phyloP scores from a whole-genome alignment of 2,113 vertebrate genomes.

The Pelusios castaneus region DNA sequence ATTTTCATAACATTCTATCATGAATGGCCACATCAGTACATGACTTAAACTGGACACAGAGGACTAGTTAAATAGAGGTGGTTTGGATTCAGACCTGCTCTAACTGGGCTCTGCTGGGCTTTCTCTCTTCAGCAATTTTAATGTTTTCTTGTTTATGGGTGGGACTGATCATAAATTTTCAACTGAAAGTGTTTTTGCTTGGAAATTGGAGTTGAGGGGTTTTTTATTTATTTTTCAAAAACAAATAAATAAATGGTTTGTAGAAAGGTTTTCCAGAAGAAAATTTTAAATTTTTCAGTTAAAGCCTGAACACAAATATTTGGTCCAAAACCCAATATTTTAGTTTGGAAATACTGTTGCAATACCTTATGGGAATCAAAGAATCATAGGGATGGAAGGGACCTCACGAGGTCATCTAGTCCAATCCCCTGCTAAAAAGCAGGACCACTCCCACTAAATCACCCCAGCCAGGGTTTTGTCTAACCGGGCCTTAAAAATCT shows the following conservation, averaged over 20 bases:
- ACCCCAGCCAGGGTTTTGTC: too few species aligned
- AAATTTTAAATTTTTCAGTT: background rate
- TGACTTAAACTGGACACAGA: conserved; percentile 21
- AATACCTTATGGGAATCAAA: background rate
- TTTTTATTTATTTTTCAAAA: too few species aligned
- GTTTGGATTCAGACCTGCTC: background rate
- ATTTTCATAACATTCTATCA: background rate
- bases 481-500: too few species aligned
- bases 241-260: background rate
- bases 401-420: too few species aligned
- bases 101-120: background rate
- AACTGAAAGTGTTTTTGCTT: background rate
- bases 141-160: background rate
- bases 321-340: background rate
- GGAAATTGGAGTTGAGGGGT: background rate
- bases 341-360: background rate
- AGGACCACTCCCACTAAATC: too few species aligned
- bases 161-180: background rate
- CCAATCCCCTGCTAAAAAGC: too few species aligned
- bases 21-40: background rate
- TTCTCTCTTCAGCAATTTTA: background rate
- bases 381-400: too few species aligned
- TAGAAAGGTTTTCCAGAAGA: background rate
- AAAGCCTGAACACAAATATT: background rate
- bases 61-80: background rate